Conservation (phyloP, 1,140 invertebrate species). For the Hyles euphorbiae region DNA sequence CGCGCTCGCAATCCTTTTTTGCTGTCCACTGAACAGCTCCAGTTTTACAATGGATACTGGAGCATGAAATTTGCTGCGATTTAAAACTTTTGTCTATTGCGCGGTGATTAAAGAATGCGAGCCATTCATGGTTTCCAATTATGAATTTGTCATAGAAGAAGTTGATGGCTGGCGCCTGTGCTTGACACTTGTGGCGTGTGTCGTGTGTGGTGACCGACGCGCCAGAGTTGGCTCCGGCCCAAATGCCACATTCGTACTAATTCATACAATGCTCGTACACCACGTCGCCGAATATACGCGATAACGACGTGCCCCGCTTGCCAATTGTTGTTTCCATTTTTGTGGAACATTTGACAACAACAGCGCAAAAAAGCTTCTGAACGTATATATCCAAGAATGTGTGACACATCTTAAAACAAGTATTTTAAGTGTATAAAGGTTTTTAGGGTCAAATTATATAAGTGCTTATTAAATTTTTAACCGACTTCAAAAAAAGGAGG, state of each 20-base stretch:
- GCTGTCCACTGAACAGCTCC: background rate
- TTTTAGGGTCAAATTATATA: too few relatives aligned
- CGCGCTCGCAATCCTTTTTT: conserved; percentile 25
- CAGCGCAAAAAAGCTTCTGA: too few relatives aligned
- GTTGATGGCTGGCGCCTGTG: conserved; percentile 37
- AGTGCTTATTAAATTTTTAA: too few relatives aligned
- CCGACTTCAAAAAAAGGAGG: too few relatives aligned
- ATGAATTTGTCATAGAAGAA: conserved; percentile 27
- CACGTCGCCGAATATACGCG: conserved; percentile 8
- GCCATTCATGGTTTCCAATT: conserved; percentile 39
- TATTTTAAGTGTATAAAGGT: too few relatives aligned
- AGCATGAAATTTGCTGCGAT: conserved; percentile 24
- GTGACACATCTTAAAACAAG: too few relatives aligned
- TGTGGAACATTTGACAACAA: too few relatives aligned
- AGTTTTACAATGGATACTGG: conserved; percentile 21
- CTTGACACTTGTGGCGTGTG: conserved; percentile 60
- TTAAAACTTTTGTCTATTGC: conserved; percentile 14
- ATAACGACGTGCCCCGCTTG: conserved; percentile 18
- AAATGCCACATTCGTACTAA: conserved; percentile 28
- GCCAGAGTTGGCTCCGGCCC: conserved; percentile 46
- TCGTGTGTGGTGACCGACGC: conserved; percentile 14
- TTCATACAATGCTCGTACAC: conserved; percentile 14
- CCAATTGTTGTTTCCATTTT: conserved; percentile 12
- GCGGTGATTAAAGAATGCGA: conserved; percentile 33
- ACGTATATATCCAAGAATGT: too few relatives aligned